Base-by-base conservation (phyloP, 2,797 vertebrate genomes). In the Diplodus puntazzo region DNA sequence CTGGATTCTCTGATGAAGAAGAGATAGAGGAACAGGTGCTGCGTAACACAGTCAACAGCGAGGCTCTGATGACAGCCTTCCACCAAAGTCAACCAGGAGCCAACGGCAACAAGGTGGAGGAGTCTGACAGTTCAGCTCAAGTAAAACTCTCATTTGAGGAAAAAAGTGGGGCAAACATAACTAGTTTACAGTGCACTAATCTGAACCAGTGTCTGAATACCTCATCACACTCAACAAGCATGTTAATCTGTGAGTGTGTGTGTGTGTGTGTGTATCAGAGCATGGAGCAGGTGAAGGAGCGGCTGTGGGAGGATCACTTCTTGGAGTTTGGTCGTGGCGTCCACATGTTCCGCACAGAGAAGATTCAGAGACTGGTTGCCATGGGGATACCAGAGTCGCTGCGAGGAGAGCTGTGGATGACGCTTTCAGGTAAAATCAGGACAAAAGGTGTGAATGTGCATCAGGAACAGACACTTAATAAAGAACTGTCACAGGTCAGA, bases 321-420 rank as follows among this genome's bases (percentile, higher is more conserved):
- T 61, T 79, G 0, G 98, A 99, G 76, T 99, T 97, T 0, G 98
- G 98, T 27, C 96, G 96, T 1, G 97, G 97, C 0, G 96, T 98
- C 60, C 97, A 98, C 89, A 98, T 99, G 97, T 99, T 99, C 80
- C 97, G 96, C 86, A 99, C 98, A 0, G 97, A 98, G 73, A 97
- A 97, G 87, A 97, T 96, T 82, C 96, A 96, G 49, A 97, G 95
- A 66, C 96, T 99, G 17, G 97, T 98, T 58, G 96, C 97, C 69
- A 97, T 97, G 96, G 98, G 98, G 76, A 97, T 99, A 73, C 98
- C 98, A 0, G 97, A 98, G 81, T 96, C 96, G 0, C 92, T 99
- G 70, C 93, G 98, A 13, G 98, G 98, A 54, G 96, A 96, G 92
- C 95, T 99, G 63, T 99, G 98, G 98, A 97, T 98, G 69, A 94